Conservation (phyloP, 2,113 vertebrate species). For the Etia nguti region DNA sequence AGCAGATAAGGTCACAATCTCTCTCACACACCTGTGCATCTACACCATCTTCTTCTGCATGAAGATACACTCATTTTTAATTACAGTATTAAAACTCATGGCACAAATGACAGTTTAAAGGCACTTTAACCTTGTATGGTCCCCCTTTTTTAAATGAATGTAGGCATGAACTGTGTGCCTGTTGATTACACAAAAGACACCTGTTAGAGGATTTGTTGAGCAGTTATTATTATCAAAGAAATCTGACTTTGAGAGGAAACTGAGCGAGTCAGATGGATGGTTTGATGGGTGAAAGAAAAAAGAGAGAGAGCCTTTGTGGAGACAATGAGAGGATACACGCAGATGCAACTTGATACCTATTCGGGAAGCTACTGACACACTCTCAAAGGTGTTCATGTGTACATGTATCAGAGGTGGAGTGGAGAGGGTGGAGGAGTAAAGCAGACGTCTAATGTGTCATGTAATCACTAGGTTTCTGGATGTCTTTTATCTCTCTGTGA, state of each 20-base stretch:
- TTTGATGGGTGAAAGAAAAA: not conserved
- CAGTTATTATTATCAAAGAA: not conserved
- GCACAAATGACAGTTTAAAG: not conserved
- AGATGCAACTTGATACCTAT: constrained; percentile 43
- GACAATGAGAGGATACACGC: constrained; percentile 13
- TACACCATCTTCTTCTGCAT: not conserved
- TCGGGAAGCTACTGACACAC: constrained; percentile 13
- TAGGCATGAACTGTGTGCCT: not conserved
- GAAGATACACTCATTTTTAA: not conserved
- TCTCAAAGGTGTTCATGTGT: constrained; percentile 9
- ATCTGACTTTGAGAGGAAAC: not conserved
- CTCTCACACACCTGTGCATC: not conserved
- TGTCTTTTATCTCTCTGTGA: constrained; percentile 38
- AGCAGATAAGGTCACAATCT: not conserved
- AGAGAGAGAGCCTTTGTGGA: not conserved
- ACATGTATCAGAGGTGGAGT: not conserved
- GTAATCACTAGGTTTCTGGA: constrained; percentile 25
- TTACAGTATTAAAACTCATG: not conserved
- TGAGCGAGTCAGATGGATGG: not conserved
- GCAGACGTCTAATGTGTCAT: constrained; percentile 31
- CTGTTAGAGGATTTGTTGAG: not conserved
- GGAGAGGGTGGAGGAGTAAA: not conserved
- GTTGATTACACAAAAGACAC: not conserved
- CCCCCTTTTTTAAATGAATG: not conserved
- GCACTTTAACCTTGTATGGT: not conserved